These are phyloP conservation scores for Neotoxoptera formosana DNA, from an alignment of 1,140 invertebrate species.

Conservation along the genomic window DNA sequence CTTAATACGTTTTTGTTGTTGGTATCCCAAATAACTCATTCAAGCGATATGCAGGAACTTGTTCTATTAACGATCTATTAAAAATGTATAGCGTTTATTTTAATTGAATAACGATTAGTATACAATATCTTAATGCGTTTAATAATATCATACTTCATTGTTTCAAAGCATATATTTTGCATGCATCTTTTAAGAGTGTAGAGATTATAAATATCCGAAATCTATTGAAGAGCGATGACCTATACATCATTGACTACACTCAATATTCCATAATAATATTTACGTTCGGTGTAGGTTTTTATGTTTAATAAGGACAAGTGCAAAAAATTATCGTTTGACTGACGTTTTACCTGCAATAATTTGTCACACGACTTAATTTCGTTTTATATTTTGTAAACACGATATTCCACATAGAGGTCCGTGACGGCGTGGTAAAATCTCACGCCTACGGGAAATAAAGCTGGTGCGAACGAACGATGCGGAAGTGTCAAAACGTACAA, in stretches of 20 bases:
- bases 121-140: too few relatives aligned
- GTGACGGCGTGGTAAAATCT: neutral
- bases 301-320: neutral
- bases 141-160: too few relatives aligned
- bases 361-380: neutral
- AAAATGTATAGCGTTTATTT: too few relatives aligned
- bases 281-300: neutral
- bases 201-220: neutral
- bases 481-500: neutral
- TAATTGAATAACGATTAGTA: too few relatives aligned
- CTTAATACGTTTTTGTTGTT: too few relatives aligned
- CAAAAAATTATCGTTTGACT: neutral
- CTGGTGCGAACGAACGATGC: too few relatives aligned
- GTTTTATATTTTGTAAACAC: neutral
- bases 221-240: neutral
- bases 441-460: neutral
- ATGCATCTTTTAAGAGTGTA: too few relatives aligned
- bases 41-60: too few relatives aligned
- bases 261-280: neutral
- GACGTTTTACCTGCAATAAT: neutral
- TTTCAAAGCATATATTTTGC: too few relatives aligned
- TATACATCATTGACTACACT: neutral
- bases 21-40: too few relatives aligned
- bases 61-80: too few relatives aligned
- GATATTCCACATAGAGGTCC: neutral